Base-by-base conservation (phyloP, 1,140 invertebrate species). In the Bursaphelenchus mucronatus region DNA sequence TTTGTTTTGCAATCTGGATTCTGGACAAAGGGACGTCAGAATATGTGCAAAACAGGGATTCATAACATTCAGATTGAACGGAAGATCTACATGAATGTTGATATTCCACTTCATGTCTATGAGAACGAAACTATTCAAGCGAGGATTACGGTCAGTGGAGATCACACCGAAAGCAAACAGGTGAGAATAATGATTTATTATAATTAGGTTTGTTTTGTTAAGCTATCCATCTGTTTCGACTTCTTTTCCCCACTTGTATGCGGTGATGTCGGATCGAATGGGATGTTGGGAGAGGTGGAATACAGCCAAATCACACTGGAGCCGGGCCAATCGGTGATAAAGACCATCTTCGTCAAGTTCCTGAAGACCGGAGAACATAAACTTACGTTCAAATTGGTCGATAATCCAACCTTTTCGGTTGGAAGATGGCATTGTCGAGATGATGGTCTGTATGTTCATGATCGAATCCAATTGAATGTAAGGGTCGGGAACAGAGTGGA, bases 61-160 rank as follows among this genome's bases (percentile, higher is more conserved):
- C 15, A 17, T 11, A 61, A 11, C 15, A 45, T 68, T n/a, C n/a
- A 41, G 30, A 49, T 39, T 15, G 5, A 17, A 11, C 17, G 55
- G 47, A 9, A 70, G 13, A 57, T 71, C 13, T 71, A 76, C 46
- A 75, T 71, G 67, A 72, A 71, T 44, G 73, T 71, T 17, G 70
- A 71, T 30, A 9, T 71, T 13, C 73, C 70, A 10, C 56, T 45
- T 4, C 43, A 68, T 61, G 66, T 75, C 19, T 71, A 71, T 49
- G 72, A 65, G 11, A 71, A 71, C 52, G 69, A 71, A 40, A 71
- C 70, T 13, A 50, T 71, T 11, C 21, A 77, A 50, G 67, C 75
- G 11, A 43, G 57, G n/a, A 46, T 71, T 19, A 74, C 73, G 6
- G 71, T 70, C 7, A 69, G 9, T 50, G 69, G 67, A 11, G 67